Evolutionary conservation across 2,113 vertebrate species (phyloP), one percentile per base, ranked within the genome.

Genomic region (Osmerus eperlanus): DNA sequence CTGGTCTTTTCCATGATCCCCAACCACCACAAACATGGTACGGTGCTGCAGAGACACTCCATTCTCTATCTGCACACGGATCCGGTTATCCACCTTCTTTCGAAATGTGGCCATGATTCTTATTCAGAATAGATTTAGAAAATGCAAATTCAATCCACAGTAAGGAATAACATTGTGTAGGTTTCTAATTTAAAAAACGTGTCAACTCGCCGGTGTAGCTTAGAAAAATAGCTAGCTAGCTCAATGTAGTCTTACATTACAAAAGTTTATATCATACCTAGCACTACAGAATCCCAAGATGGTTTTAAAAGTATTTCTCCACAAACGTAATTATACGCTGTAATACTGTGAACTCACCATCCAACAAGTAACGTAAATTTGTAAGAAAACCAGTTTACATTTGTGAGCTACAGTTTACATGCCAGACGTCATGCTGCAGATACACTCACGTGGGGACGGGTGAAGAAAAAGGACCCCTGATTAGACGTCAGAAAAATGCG

Each of bases 1-100:
- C 97, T 99, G 96, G 82, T 99, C 96, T 89, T 94, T 95, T 3
- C 95, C 95, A 23, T 92, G 94, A 82, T 99, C 96, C 0, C 97
- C 97, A 1, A 99, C 96, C 55, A 99, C 88, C 63, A 98, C 93
- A 79, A 97, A 97, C 70, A 99, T 86, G 47, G 90, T 91, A 1
- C 97, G 93, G 65, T 98, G 94, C 58, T 92, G 87, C 83, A 94
- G 85, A 2, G 92, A 83, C 32, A 99, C 92, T 9, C 97, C 97
- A 82, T 99, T 99, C 90, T 99, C 97, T n/a, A 99, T 98, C 77
- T 96, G 95, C 18, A 98, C 94, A 3, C 97, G 94, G 70, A 99
- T 93, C 28, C 96, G 93, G 83, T 99, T 99, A 77, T 99, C 97
- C 3, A 99, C 91, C 82, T 98, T 99, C 79, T 97, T 97, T 67